A percentile compares a stretch with the other conserved stretches of the same genome.
phyloP scores from a whole-genome alignment of 2,113 vertebrate species.

The Puffinus mauretanicus region DNA sequence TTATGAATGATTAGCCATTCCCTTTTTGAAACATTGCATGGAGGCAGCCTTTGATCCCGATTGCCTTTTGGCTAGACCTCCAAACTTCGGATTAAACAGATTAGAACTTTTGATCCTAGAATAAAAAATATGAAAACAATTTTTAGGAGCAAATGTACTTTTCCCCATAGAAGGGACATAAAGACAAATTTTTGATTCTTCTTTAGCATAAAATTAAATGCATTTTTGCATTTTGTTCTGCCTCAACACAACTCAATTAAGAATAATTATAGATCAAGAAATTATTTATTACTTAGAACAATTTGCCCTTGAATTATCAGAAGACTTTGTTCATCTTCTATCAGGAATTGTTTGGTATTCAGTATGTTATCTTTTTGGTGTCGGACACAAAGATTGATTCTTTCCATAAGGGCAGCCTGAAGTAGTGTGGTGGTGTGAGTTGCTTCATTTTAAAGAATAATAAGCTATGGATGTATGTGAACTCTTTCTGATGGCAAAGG shows the following conservation, averaged over 20 bases:
- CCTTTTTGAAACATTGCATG: constrained; percentile 6
- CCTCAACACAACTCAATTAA: neutral
- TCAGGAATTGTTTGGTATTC: neutral
- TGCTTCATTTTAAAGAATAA: neutral
- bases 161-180: neutral
- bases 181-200: neutral
- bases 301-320: neutral
- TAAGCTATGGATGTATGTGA: neutral
- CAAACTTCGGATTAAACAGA: constrained; percentile 14
- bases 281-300: neutral
- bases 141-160: neutral
- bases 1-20: constrained; percentile 50
- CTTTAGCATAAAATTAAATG: neutral
- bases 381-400: neutral
- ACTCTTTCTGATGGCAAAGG: neutral
- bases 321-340: neutral
- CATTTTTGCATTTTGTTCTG: neutral
- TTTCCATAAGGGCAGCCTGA: neutral
- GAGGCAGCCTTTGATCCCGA: constrained; percentile 31
- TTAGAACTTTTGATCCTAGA: constrained; percentile 46
- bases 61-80: constrained; percentile 37
- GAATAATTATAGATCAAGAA: neutral
- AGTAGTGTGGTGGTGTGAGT: neutral
- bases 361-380: neutral
- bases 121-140: neutral